Evolutionary conservation across 2,888 invertebrate genomes (phyloP).

Genomic region (Hypsopygia costalis): DNA sequence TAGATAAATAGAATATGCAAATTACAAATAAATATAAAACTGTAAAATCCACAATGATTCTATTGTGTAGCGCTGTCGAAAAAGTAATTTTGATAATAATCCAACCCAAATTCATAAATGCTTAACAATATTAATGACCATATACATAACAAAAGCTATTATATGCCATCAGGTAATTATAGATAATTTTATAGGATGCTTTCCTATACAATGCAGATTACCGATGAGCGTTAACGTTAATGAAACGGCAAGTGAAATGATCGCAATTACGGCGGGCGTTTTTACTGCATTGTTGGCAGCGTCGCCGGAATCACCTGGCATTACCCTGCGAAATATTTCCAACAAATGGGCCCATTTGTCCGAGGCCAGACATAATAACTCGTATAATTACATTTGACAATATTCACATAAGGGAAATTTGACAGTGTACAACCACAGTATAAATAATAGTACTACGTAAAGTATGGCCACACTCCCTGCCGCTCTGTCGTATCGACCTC

Average conservation of each 20-base stretch:
- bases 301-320: constrained; percentile 69
- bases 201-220: constrained; percentile 44
- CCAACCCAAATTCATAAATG: too few relatives aligned
- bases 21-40: too few relatives aligned
- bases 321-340: constrained; percentile 72
- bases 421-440: too few relatives aligned
- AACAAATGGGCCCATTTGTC: constrained; percentile 69
- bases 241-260: constrained; percentile 72
- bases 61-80: too few relatives aligned
- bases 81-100: constrained; percentile 6
- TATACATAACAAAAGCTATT: not conserved
- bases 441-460: too few relatives aligned
- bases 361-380: constrained; percentile 65
- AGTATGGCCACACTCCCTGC: too few relatives aligned
- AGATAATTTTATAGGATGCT: constrained; percentile 13
- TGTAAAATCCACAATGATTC: too few relatives aligned
- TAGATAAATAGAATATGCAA: too few relatives aligned
- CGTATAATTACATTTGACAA: constrained; percentile 61
- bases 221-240: constrained; percentile 65
- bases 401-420: constrained; percentile 21
- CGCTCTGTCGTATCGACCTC: too few relatives aligned
- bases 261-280: constrained; percentile 69
- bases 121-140: not conserved
- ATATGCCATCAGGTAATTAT: constrained; percentile 2
- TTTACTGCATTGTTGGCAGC: constrained; percentile 69